phyloP scores from a whole-genome alignment of 2,888 invertebrate species.

The Kryphioiulus occultus region DNA sequence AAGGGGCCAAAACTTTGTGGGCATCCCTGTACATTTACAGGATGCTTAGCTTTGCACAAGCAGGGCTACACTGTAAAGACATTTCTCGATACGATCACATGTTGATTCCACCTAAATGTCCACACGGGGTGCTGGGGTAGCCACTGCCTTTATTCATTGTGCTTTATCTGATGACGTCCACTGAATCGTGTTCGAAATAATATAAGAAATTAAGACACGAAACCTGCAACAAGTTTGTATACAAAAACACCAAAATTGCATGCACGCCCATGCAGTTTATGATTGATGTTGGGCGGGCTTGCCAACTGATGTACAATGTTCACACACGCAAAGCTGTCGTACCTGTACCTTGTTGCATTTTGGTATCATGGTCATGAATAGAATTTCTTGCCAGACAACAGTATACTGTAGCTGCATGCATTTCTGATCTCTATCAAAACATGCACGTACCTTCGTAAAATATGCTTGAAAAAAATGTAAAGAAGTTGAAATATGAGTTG shows the following conservation, averaged over 20 bases:
- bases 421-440: background rate
- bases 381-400: background rate
- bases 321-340: background rate
- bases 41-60: background rate
- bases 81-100: conserved; percentile 10
- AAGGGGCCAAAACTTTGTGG: background rate
- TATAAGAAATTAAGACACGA: background rate
- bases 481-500: background rate
- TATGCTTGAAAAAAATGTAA: background rate
- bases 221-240: conserved; percentile 34
- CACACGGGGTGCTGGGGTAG: background rate
- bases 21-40: background rate
- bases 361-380: background rate
- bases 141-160: conserved; percentile 32
- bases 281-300: conserved; percentile 32
- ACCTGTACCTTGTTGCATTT: background rate
- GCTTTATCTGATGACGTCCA: conserved; percentile 34
- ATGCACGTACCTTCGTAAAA: background rate
- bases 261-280: background rate
- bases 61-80: background rate
- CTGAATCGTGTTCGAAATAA: conserved; percentile 1
- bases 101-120: conserved; percentile 1
- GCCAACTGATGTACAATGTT: background rate
- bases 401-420: background rate
- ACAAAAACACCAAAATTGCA: background rate